Percentiles rank a stretch among this genome's conserved stretches.
phyloP scores from a whole-genome alignment of 1,140 invertebrate species.

The Prorops nasuta region DNA sequence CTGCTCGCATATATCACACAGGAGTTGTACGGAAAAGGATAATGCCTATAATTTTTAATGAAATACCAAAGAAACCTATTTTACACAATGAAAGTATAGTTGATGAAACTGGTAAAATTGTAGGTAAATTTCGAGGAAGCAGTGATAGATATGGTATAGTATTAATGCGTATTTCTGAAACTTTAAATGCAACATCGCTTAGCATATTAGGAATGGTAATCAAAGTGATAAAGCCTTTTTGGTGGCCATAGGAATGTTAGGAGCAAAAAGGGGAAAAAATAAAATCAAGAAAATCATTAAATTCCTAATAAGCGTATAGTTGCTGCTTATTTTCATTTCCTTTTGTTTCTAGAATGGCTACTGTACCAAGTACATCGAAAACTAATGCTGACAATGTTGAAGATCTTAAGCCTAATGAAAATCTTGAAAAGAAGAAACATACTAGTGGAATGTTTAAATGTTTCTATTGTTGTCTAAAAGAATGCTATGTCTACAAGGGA shows the following conservation, averaged over 20 bases:
- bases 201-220: constrained; percentile 56
- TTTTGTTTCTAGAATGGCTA: constrained; percentile 36
- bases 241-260: constrained; percentile 86
- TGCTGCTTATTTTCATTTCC: constrained; percentile 1
- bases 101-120: constrained; percentile 59
- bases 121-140: constrained; percentile 74
- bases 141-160: constrained; percentile 68
- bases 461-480: constrained; percentile 62
- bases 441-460: constrained; percentile 62
- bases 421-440: constrained; percentile 7
- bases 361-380: constrained; percentile 12
- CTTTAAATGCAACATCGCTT: constrained; percentile 62
- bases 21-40: constrained; percentile 93
- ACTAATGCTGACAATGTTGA: constrained; percentile 20
- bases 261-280: constrained; percentile 61
- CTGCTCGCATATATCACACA: constrained; percentile 92
- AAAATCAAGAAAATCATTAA: constrained; percentile 22
- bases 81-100: constrained; percentile 58
- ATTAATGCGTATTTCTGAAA: constrained; percentile 73
- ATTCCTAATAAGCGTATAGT: constrained; percentile 5
- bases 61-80: constrained; percentile 42
- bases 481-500: constrained; percentile 74
- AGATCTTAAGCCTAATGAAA: not conserved
- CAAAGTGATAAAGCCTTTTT: constrained; percentile 67
- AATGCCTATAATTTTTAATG: constrained; percentile 80